phyloP scores from a whole-genome alignment of 2,113 vertebrate species.

The Colaptes auratus region DNA sequence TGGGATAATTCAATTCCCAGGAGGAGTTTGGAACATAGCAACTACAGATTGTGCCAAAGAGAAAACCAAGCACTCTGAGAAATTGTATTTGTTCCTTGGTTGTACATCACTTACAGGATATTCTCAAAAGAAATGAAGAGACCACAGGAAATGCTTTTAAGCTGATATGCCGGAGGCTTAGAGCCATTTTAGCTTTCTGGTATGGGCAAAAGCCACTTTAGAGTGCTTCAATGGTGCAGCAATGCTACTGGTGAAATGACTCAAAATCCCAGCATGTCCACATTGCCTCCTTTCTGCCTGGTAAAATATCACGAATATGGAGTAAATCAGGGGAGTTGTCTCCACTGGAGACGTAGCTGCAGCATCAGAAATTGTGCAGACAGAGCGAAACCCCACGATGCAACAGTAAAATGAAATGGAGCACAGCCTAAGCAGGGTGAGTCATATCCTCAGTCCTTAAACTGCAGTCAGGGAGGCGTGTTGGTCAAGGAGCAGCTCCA shows the following conservation, averaged over 20 bases:
- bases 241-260: not conserved
- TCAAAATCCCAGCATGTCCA: not conserved
- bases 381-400: not conserved
- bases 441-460: not conserved
- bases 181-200: not conserved
- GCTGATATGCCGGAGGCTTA: not conserved
- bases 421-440: not conserved
- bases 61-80: slow-evolving; percentile 40
- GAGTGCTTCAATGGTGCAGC: not conserved
- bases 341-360: not conserved
- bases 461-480: not conserved
- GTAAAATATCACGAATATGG: not conserved
- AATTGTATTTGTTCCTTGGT: slow-evolving; percentile 30
- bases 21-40: slow-evolving; percentile 1
- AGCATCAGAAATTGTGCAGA: not conserved
- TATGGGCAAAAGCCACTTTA: not conserved
- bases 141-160: slow-evolving; percentile 18
- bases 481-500: not conserved
- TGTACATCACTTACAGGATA: slow-evolving; percentile 10
- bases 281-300: not conserved
- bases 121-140: slow-evolving; percentile 28
- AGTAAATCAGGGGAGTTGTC: not conserved
- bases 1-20: slow-evolving; percentile 43
- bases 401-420: not conserved
- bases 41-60: slow-evolving; percentile 27